These are phyloP conservation scores for Acanthurus leucopareius DNA, from an alignment of 2,797 vertebrate species.

Conservation along the genomic window DNA sequence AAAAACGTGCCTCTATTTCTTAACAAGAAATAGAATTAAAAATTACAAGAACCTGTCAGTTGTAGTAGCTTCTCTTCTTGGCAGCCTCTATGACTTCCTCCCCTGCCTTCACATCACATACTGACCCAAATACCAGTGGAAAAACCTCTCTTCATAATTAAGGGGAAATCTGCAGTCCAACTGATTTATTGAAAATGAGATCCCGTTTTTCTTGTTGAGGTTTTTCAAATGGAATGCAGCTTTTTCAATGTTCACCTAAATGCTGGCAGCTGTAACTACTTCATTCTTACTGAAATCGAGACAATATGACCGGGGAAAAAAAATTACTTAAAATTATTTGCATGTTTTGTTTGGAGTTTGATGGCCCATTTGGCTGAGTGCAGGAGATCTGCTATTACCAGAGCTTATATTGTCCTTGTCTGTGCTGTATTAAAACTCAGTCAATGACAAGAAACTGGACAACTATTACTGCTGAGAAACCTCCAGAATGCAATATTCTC, in stretches of 20 bases:
- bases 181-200: conserved; percentile 13
- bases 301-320: conserved; percentile 30
- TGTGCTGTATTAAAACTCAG: conserved; percentile 37
- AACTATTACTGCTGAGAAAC: conserved; percentile 16
- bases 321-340: conserved; percentile 54
- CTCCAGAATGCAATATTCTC: conserved; percentile 4
- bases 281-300: conserved; percentile 43
- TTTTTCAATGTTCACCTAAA: not conserved
- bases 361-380: conserved; percentile 38
- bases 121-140: conserved; percentile 29
- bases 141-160: conserved; percentile 1
- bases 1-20: not conserved
- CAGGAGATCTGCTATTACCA: conserved; percentile 40
- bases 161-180: conserved; percentile 13
- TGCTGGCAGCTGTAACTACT: not conserved
- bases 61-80: not conserved
- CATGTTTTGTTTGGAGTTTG: conserved; percentile 58
- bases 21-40: not conserved
- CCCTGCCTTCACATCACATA: not conserved
- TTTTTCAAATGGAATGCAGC: not conserved
- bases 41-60: not conserved
- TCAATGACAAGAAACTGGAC: conserved; percentile 49
- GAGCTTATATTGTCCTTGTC: conserved; percentile 41
- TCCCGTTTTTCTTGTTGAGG: not conserved
- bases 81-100: not conserved